Base-by-base conservation (phyloP, 2,888 invertebrate genomes). In the Danaus chrysippus region DNA sequence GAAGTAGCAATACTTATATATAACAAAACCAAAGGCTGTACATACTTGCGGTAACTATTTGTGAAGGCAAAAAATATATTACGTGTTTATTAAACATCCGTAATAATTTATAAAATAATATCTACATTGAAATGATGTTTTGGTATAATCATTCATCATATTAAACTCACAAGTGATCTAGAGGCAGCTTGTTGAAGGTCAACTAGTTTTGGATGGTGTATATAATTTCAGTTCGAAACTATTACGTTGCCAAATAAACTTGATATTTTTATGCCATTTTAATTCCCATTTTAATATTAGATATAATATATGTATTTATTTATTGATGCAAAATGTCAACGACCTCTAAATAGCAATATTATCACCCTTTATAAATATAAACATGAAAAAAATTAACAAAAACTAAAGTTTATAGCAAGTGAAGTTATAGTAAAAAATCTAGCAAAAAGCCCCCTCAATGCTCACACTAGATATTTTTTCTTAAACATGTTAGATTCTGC, bases 401-500 rank as follows among this genome's bases (percentile, higher is more conserved):
- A 77, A 79, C 83, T 80, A 79, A 77, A 62, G 67, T 69, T 71
- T 67, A 62, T 55, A 74, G 72, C 89, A 89, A 89, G 87, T 89
- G 88, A 84, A 86, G 82, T 83, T 76, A 71, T 73, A 74, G 76
- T 80, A 87, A 88, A 89, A 89, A 88, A 82, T 76, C 74, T 69
- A 81, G 85, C 87, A 86, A 86, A 86, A 84, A 81, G 79, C 83
- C 84, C 86, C 83, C 78, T 72, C 74, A 76, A 78, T 76, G 70
- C 76, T 75, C 76, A 65, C 53, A 64, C 49, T 76, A 73, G 78
- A 82, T 82, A 85, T 84, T 81, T 74, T 70, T 66, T 62, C 73
- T 63, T 79, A 76, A 81, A 81, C 81, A 81, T 76, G 81, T 76
- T 81, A 74, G 81, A 86, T 78, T 87, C 88, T 88, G 89, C 90